Evolutionary conservation across 2,113 vertebrate species (phyloP), one percentile per base, ranked within the genome.

Genomic region (Brevimyrus niger): DNA sequence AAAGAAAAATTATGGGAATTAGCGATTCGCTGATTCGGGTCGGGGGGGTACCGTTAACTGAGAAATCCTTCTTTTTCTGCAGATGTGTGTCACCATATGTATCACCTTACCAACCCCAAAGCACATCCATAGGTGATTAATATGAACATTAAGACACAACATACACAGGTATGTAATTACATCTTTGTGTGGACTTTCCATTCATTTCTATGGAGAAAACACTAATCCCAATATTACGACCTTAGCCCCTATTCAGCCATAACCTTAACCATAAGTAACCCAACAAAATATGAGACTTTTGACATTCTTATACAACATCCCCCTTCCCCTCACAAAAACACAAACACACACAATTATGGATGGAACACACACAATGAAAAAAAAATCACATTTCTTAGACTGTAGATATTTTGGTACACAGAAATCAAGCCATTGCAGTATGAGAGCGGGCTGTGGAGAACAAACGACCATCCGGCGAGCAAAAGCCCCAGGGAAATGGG

Each of bases 401-500:
- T 50, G 44, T 47, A 69, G 61, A 48, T 73, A 76, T 82, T 80
- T 51, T 53, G 11, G 42, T 69, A 17, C 35, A 44, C 88, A 82
- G 47, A 53, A 83, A 55, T 50, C n/a, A 38, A 82, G 73, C 13
- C 31, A 31, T 35, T 87, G 88, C 88, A 55, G 44, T 55, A 50
- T 3, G 7, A 38, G 51, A 44, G 86, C 69, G 1, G 69, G 13
- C 69, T 76, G 3, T 93, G 89, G 94, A 94, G 94, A 94, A 95
- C 92, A 93, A 93, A 92, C 95, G 93, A 94, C 94, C 94, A 94
- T 93, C 91, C 93, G 86, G 93, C 90, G 91, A 94, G 92, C 94
- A 93, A 95, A 95, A 93, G 92, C 95, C 95, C 93, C 93, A 93
- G 94, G 94, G 95, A 96, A 95, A 95, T 95, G 95, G 95, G 95